Evolutionary conservation across 2,888 invertebrate genomes (phyloP), one percentile per base, ranked within the genome.

Genomic region (Coelogynopora nodosa): DNA sequence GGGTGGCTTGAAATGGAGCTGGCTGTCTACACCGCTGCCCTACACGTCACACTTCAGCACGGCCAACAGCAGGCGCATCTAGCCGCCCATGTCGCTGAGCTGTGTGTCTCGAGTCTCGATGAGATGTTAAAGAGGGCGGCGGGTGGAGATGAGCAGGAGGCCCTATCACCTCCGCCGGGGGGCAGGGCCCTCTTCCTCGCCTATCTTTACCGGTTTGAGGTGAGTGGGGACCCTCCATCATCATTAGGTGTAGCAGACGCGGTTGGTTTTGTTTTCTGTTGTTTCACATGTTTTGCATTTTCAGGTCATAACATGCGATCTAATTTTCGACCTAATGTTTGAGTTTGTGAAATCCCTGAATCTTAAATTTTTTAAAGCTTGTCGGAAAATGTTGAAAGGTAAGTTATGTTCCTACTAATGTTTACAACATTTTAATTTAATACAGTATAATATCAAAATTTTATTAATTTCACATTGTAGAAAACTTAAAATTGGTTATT

Each of bases 1-100:
- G 74, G 74, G 27, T 74, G 74, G 74, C 74, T 74, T n/a, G 74
- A 74, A 26, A 74, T 74, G 74, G 74, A 74, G 74, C 23, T 74
- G 23, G 74, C 74, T 13, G 74, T 74, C 18, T 74, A 74, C 74
- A 74, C 74, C 5, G 18, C 74, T 23, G 5, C 74, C 74, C 74
- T 74, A 5, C 74, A 74, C 23, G 23, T 23, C 10, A 74, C 74
- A 13, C 23, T 74, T 5, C 74, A 74, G 23, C 74, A 74, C 74
- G 74, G 23, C 18, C 74, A 74, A 74, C 74, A 23, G 27, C 74
- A 74, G 27, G 74, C 74, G 18, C 74, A 74, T 74, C 27, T 74
- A 26, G 74, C 74, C 5, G 74, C 74, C 23, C 74, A 74, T 74
- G 74, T 74, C 18, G 23, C 23, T 23, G 74, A 74, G 27, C 23